phyloP scores from a whole-genome alignment of 2,113 vertebrate genomes.

The Leptodactylus fuscus region DNA sequence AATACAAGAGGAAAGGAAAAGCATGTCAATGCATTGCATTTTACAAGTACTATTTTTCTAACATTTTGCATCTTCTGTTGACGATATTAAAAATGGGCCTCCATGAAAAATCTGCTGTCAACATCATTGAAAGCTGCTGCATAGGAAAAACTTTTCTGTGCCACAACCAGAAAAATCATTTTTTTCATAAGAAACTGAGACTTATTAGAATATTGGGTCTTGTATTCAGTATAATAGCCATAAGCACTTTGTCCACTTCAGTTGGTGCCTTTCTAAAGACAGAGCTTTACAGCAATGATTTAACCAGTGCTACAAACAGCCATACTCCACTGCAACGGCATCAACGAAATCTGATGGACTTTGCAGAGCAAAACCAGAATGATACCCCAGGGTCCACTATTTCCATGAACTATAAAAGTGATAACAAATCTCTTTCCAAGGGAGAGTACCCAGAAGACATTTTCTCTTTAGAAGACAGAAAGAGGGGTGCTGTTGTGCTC shows the following conservation, averaged over 20 bases:
- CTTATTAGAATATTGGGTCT: constrained; percentile 84
- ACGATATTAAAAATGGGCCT: constrained; percentile 70
- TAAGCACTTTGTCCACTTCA: constrained; percentile 85
- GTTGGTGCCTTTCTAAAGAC: constrained; percentile 88
- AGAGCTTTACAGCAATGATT: constrained; percentile 70
- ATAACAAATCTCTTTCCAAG: constrained; percentile 70
- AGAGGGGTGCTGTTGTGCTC: constrained; percentile 87
- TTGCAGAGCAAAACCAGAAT: constrained; percentile 74
- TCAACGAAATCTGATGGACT: constrained; percentile 91
- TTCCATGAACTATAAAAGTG: constrained; percentile 73
- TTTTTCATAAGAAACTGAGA: constrained; percentile 86
- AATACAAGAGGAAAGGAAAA: constrained; percentile 61
- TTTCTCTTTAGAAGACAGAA: constrained; percentile 84
- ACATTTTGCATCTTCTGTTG: background rate
- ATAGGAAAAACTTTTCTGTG: constrained; percentile 60
- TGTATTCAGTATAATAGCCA: constrained; percentile 82
- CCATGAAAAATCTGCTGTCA: constrained; percentile 64
- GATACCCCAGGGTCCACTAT: constrained; percentile 71
- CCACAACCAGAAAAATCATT: constrained; percentile 70
- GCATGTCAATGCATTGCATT: constrained; percentile 68
- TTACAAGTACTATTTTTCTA: constrained; percentile 61
- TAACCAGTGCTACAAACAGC: constrained; percentile 65
- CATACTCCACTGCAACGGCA: constrained; percentile 67
- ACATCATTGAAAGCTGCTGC: constrained; percentile 70
- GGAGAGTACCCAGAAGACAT: constrained; percentile 91